phyloP scores from a whole-genome alignment of 2,113 vertebrate species.

The Pachycephala philippinensis region DNA sequence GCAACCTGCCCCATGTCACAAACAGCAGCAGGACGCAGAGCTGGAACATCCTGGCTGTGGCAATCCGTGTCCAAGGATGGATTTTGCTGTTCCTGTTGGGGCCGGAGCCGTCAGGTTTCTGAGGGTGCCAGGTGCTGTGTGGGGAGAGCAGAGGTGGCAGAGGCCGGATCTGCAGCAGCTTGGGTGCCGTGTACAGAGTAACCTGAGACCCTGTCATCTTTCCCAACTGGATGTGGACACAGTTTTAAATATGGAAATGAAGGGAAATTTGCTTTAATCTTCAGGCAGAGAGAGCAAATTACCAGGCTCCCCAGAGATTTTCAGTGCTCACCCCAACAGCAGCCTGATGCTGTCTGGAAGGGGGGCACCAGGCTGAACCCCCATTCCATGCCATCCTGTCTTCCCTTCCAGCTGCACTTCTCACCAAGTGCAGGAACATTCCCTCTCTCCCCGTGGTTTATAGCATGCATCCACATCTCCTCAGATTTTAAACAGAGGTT shows the following conservation, averaged over 20 bases:
- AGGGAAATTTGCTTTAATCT: not conserved
- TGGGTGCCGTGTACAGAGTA: not conserved
- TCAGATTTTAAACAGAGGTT: not conserved
- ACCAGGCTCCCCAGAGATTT: not conserved
- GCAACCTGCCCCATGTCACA: rapidly evolving
- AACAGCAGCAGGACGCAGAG: not conserved
- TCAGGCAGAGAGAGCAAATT: not conserved
- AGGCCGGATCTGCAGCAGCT: not conserved
- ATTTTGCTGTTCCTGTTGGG: not conserved
- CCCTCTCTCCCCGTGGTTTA: not conserved
- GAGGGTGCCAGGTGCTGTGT: not conserved
- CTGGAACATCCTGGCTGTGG: not conserved
- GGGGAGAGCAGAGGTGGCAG: not conserved
- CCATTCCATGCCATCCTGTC: rapidly evolving
- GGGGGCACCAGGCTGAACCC: not conserved
- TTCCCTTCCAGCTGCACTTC: not conserved
- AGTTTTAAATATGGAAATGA: not conserved
- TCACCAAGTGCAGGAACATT: not conserved
- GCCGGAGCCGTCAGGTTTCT: not conserved
- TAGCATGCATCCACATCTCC: not conserved
- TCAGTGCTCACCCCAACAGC: rapidly evolving
- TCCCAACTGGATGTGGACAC: not conserved
- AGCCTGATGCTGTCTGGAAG: not conserved
- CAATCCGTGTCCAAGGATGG: not conserved
- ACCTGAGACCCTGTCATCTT: not conserved